Base-by-base conservation (phyloP, 1,140 invertebrate species). In the Bombus waltoni region DNA sequence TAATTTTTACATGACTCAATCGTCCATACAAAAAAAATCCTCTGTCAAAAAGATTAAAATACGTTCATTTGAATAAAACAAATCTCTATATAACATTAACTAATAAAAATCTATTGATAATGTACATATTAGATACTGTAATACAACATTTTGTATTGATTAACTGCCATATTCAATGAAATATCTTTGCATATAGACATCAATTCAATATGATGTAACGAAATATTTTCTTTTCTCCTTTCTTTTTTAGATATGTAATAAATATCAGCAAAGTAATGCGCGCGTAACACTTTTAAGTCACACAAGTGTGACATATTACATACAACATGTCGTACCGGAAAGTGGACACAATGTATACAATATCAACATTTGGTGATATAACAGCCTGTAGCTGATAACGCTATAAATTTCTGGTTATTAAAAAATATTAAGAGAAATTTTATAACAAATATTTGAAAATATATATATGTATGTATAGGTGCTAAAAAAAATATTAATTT, bases 11-110 rank as follows among this genome's bases (percentile, higher is more conserved):
- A 85, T 47, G 77, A 82, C 79, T 87, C 81, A 38, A 84, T 83
- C 83, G 88, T 62, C 86, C 83, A 65, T 79, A 88, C 83, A 84
- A 88, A 91, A 90, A 88, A 90, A 89, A 89, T 87, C 84, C 89
- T 91, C 87, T 80, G 62, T 89, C 62, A 59, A 87, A 87, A 79
- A 53, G 40, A 42, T 38, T 65, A 83, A 80, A 53, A 78, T 79
- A 71, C 85, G 22, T 38, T 66, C 25, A 59, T 44, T 78, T n/a
- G 77, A 53, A 73, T 83, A 87, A 84, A 90, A 90, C 75, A 90
- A 90, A 90, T 87, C 89, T 90, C 85, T 87, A 85, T 90, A 89
- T 90, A 89, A 79, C 79, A 90, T 28, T 79, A 44, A 81, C 73
- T 70, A 89, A 25, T 78, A 82, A 70, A 83, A 57, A 42, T 89